Conservation (phyloP, 2,113 vertebrate species). For the Labrus mixtus region DNA sequence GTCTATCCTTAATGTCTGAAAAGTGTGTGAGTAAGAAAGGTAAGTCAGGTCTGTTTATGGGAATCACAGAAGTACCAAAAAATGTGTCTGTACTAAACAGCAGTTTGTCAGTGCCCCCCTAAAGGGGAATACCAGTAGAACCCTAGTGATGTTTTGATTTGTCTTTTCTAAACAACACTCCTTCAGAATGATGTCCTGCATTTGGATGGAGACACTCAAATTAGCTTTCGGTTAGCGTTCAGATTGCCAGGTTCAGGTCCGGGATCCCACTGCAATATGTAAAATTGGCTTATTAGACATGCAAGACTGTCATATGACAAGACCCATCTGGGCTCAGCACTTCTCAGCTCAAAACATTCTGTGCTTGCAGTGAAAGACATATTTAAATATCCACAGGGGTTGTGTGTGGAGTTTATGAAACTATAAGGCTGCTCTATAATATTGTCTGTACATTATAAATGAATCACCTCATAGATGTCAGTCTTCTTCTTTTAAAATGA, state of each 20-base stretch:
- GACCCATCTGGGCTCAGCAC: slow-evolving; percentile 24
- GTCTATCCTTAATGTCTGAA: too few relatives aligned
- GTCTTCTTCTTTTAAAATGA: slow-evolving; percentile 1
- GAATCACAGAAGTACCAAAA: not conserved
- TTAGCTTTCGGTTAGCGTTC: slow-evolving; percentile 42
- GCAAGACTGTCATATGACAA: slow-evolving; percentile 32
- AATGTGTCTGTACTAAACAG: not conserved
- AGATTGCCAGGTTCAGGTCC: slow-evolving; percentile 36
- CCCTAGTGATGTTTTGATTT: not conserved
- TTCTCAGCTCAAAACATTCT: not conserved
- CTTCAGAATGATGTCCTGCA: slow-evolving; percentile 13
- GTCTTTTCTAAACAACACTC: slow-evolving; percentile 19
- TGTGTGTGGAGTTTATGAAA: not conserved
- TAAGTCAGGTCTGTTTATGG: not conserved
- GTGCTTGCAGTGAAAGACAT: not conserved
- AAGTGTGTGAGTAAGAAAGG: too few relatives aligned
- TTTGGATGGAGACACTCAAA: slow-evolving; percentile 7
- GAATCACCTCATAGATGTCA: not conserved
- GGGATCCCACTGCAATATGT: slow-evolving; percentile 49
- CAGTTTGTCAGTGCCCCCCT: not conserved
- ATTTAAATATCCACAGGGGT: slow-evolving; percentile 1
- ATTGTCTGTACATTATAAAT: not conserved
- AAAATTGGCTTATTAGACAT: slow-evolving; percentile 44
- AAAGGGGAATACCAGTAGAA: not conserved
- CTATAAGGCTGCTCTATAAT: not conserved